Evolutionary conservation across 2,797 vertebrate genomes (phyloP), one percentile per base, ranked within the genome.

Genomic region (Crocodylus rhombifer): DNA sequence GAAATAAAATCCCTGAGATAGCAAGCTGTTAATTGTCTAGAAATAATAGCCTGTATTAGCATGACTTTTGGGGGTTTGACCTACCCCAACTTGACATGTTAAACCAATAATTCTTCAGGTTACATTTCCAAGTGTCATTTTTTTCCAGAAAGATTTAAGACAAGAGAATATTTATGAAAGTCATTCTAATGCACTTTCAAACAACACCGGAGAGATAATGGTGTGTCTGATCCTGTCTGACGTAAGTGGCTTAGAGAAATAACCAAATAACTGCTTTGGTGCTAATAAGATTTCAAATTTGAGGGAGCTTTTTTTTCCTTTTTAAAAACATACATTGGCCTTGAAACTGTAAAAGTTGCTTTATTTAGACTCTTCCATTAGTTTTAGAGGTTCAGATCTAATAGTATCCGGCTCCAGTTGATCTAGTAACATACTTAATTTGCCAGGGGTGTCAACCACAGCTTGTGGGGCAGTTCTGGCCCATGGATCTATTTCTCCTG

Each of bases 1-100:
- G 56, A 2, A 1, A 14, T 87, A 76, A 13, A 5, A 61, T 75
- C 90, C 90, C 56, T 20, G 28, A 73, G 30, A 60, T 65, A 20
- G 2, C n/a, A 75, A 73, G 10, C 21, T 63, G 56, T 61, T 21
- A n/a, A 2, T 36, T 76, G 5, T 75, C 42, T 23, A 58, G 57
- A 84, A 76, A 64, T 88, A 88, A 61, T 65, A 23, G 67, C 65
- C 95, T 89, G n/a, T 74, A 60, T 77, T 87, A 67, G 14, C 9
- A 16, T 55, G 60, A 11, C 1, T 0, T 36, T 13, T 61, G 76
- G 36, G 77, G 36, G 28, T 36, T 56, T 11, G 63, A 16, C 75
- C 8, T 82, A 36, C 13, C 14, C 74, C 62, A 8, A 4, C 62
- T 86, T 87, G 87, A 51, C 36, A 3, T 30, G 14, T 81, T 89